A percentile compares a stretch with the other conserved stretches of the same genome.
Conservation (phyloP, 2,113 vertebrate genomes). For the Daphoenositta chrysoptera region DNA sequence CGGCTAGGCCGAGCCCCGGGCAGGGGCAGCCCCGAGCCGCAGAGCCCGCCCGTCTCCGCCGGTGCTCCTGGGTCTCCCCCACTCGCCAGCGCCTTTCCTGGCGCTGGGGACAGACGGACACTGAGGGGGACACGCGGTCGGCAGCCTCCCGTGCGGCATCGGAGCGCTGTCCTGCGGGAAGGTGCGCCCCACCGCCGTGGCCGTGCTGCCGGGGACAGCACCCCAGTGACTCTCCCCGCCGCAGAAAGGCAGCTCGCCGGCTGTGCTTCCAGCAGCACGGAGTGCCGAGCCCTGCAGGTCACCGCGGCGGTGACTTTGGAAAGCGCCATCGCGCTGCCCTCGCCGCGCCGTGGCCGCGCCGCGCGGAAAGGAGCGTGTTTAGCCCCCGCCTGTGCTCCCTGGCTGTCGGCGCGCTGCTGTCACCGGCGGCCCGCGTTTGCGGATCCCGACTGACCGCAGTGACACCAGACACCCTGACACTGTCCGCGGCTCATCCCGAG, state of each 20-base stretch:
- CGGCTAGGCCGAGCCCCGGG: background rate
- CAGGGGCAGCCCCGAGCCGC: background rate
- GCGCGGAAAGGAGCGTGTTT: background rate
- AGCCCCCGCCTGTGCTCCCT: background rate
- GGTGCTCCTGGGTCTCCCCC: background rate
- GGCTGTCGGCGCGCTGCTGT: background rate
- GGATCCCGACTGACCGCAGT: background rate
- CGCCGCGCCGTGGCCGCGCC: background rate
- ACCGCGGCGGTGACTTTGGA: background rate
- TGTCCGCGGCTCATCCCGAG: background rate
- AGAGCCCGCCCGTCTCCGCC: background rate
- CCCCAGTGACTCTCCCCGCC: background rate
- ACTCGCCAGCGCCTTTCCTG: background rate
- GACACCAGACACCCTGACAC: background rate
- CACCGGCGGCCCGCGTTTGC: background rate
- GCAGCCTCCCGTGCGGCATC: background rate
- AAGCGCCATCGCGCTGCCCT: background rate
- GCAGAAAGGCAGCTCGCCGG: background rate
- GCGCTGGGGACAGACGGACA: background rate
- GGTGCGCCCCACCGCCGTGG: background rate
- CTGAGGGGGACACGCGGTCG: background rate
- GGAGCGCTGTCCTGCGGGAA: background rate
- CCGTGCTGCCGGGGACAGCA: background rate
- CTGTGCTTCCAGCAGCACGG: background rate
- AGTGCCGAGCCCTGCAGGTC: background rate